Conservation (phyloP, 2,888 invertebrate species). For the Eustalomyia histrio region DNA sequence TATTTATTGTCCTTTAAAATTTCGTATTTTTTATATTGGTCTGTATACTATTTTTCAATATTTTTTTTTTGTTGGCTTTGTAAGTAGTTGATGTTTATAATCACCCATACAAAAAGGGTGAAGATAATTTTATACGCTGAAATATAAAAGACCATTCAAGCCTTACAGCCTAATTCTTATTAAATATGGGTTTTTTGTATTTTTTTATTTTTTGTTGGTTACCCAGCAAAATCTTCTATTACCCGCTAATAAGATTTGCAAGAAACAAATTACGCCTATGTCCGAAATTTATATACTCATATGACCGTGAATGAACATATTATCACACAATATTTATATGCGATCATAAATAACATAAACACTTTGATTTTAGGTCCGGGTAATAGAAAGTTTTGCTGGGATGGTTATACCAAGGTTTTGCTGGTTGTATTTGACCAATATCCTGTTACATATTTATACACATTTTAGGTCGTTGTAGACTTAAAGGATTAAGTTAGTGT, state of each 20-base stretch:
- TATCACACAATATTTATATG: no score
- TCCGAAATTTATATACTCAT: no score
- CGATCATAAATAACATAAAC: no score
- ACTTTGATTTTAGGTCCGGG: no score
- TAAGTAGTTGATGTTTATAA: background rate
- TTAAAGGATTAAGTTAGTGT: slow-evolving; percentile 31
- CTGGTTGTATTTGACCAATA: slow-evolving; percentile 25
- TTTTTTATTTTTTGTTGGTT: slow-evolving; percentile 1
- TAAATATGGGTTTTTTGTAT: background rate
- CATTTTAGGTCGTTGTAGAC: slow-evolving; percentile 9
- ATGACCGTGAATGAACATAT: no score
- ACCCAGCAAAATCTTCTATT: no score
- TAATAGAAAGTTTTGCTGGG: no score
- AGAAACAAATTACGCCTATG: no score
- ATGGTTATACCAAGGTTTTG: no score
- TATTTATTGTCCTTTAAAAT: background rate
- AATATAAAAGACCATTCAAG: background rate
- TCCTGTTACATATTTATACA: slow-evolving; percentile 22
- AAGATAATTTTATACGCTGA: background rate
- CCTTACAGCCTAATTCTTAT: background rate
- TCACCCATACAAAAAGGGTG: background rate
- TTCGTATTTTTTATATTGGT: background rate
- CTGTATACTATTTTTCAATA: background rate
- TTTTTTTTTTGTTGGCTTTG: background rate
- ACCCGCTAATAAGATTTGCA: no score